Percentiles rank a stretch among this genome's conserved stretches.
Evolutionary conservation across 1,140 invertebrate species (phyloP).

Genomic region (Andrena cerasifolii): DNA sequence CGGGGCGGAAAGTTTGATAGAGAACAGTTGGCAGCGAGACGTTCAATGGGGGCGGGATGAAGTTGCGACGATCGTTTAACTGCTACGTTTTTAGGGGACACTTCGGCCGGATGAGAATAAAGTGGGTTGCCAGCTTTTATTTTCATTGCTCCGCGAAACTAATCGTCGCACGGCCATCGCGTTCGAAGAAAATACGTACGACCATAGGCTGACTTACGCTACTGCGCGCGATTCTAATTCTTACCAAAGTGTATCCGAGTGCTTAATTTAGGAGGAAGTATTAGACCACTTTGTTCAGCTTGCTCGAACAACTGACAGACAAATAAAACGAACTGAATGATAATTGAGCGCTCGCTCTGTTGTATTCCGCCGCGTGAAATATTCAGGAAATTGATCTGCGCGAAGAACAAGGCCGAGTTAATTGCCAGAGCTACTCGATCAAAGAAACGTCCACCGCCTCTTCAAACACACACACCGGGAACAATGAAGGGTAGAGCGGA

Average conservation of each 20-base stretch:
- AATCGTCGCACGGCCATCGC: too few species aligned
- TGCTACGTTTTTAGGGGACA: neutral
- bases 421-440: neutral
- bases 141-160: too few species aligned
- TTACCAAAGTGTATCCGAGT: too few species aligned
- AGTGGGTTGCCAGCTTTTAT: neutral
- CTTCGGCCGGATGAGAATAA: conserved; percentile 17
- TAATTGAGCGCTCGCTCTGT: too few species aligned
- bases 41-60: neutral
- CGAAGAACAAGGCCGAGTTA: neutral
- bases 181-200: too few species aligned
- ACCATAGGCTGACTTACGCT: too few species aligned
- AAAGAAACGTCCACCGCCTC: conserved; percentile 6
- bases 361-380: neutral
- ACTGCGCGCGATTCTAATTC: too few species aligned
- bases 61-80: conserved; percentile 19
- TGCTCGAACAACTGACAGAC: too few species aligned
- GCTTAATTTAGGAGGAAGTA: too few species aligned
- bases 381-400: neutral
- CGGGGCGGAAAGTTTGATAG: conserved; percentile 29
- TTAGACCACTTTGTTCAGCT: too few species aligned
- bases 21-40: conserved; percentile 15
- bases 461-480: neutral
- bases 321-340: too few species aligned
- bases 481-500: neutral